Evolutionary conservation across 1,140 invertebrate species (phyloP).

Genomic region (Drosophila ogumai): DNA sequence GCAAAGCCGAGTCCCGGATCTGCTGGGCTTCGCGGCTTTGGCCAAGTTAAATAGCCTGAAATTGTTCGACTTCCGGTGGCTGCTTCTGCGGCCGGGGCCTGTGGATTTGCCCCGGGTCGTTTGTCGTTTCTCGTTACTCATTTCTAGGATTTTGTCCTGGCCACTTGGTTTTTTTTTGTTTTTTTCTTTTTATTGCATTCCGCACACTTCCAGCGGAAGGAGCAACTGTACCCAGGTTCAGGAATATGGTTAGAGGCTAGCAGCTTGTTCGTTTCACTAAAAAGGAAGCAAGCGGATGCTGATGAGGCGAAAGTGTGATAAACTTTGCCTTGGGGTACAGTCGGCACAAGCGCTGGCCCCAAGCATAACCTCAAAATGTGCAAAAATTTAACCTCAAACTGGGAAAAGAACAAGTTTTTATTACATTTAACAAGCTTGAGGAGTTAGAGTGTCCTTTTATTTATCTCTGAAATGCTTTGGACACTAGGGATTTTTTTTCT

Average conservation of each 20-base stretch:
- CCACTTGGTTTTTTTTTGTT: too few species aligned
- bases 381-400: not conserved
- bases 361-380: not conserved
- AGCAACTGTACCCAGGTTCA: conserved; percentile 7
- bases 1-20: conserved; percentile 25
- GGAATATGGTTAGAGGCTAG: not conserved
- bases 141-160: not conserved
- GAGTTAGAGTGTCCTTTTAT: not conserved
- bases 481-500: too few species aligned
- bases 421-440: not conserved
- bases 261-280: not conserved
- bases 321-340: conserved; percentile 1
- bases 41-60: conserved; percentile 74
- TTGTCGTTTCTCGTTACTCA: conserved; percentile 50
- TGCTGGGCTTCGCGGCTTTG: conserved; percentile 33
- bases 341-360: not conserved
- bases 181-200: conserved; percentile 6
- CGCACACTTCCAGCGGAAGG: conserved; percentile 11
- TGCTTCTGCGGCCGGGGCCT: conserved; percentile 32
- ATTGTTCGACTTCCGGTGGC: conserved; percentile 73
- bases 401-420: not conserved
- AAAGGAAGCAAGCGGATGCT: conserved; percentile 1
- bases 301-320: conserved; percentile 3
- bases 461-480: not conserved
- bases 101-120: conserved; percentile 62